Evolutionary conservation across 1,140 invertebrate species (phyloP).

Genomic region (Luehdorfia chinensis): DNA sequence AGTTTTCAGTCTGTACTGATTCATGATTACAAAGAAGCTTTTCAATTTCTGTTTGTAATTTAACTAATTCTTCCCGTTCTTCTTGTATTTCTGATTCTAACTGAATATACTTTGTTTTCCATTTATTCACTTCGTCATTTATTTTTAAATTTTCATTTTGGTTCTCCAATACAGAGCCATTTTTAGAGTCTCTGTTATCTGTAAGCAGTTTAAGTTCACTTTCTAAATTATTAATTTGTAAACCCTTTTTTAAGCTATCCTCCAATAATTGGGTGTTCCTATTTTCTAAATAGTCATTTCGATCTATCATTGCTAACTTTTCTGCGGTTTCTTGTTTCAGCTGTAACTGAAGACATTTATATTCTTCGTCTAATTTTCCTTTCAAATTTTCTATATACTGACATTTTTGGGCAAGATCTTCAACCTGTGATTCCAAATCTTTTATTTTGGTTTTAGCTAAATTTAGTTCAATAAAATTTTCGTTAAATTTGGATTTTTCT

Average conservation of each 20-base stretch:
- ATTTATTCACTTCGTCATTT: constrained; percentile 48
- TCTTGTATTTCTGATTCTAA: constrained; percentile 69
- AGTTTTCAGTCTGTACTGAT: constrained; percentile 50
- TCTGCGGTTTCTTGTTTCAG: constrained; percentile 74
- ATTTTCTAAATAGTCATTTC: constrained; percentile 70
- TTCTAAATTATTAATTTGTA: constrained; percentile 57
- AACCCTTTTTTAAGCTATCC: constrained; percentile 64
- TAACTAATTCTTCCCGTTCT: constrained; percentile 66
- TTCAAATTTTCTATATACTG: constrained; percentile 49
- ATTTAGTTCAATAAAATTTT: constrained; percentile 56
- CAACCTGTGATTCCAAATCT: constrained; percentile 55
- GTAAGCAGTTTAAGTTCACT: constrained; percentile 42
- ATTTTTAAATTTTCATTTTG: constrained; percentile 36
- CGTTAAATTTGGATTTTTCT: constrained; percentile 48
- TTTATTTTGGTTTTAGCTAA: constrained; percentile 47
- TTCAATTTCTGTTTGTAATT: constrained; percentile 69
- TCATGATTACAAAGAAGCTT: constrained; percentile 63
- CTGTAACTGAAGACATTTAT: constrained; percentile 69
- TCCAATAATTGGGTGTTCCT: constrained; percentile 62
- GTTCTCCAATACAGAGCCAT: not conserved
- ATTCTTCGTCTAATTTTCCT: constrained; percentile 61
- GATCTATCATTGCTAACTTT: constrained; percentile 72
- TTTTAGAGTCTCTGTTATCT: constrained; percentile 28
- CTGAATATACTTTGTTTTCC: constrained; percentile 56
- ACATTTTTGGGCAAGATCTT: constrained; percentile 48